phyloP scores from a whole-genome alignment of 2,113 vertebrate genomes.

The Psephotus haematonotus region DNA sequence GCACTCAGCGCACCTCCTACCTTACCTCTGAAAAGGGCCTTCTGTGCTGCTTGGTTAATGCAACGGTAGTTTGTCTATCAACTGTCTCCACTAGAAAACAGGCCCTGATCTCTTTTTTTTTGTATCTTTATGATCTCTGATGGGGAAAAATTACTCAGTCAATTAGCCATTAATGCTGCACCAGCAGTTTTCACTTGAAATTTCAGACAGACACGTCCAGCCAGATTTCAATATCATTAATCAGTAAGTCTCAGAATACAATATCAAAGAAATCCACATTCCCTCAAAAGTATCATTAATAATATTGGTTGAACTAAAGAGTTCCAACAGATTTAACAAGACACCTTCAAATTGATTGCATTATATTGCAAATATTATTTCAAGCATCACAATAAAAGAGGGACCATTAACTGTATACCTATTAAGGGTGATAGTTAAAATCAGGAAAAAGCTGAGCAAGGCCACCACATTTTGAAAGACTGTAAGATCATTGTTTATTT shows the following conservation, averaged over 20 bases:
- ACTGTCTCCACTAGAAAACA: background rate
- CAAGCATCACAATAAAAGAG: background rate
- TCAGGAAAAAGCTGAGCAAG: background rate
- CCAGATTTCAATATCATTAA: background rate
- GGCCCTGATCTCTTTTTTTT: background rate
- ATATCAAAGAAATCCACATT: background rate
- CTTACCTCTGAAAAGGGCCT: background rate
- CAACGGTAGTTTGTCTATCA: background rate
- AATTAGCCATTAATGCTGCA: background rate
- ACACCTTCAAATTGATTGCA: background rate
- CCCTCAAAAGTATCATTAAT: background rate
- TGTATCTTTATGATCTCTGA: background rate
- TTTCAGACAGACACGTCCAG: background rate
- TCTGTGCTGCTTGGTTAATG: background rate
- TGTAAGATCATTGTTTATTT: background rate
- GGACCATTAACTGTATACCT: background rate
- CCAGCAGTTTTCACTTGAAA: background rate
- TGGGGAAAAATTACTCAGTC: background rate
- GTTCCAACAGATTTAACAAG: background rate
- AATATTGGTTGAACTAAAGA: background rate
- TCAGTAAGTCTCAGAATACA: background rate
- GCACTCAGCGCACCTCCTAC: fast-evolving
- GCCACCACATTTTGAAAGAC: background rate
- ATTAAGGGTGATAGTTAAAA: background rate
- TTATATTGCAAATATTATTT: conserved; percentile 1